Conservation (phyloP, 2,888 invertebrate genomes). For the Chrysodeixis includens region DNA sequence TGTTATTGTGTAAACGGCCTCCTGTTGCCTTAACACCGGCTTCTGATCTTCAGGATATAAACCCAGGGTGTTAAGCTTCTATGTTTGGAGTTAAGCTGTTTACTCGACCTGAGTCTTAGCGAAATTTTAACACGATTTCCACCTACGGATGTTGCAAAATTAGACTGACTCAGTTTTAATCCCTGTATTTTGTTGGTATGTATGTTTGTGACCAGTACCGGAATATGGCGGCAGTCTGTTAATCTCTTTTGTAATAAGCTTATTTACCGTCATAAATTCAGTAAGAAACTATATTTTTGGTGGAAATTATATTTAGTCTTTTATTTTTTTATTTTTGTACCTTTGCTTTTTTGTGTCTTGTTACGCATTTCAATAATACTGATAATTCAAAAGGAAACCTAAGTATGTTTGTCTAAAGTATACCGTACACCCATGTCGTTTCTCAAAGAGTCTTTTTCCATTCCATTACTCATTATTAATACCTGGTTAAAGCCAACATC, state of each 20-base stretch:
- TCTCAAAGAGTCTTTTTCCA: neutral
- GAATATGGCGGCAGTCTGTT: neutral
- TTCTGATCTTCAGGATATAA: conserved; percentile 2
- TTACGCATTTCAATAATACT: too few relatives aligned
- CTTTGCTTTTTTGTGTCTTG: too few relatives aligned
- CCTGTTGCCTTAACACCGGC: conserved; percentile 19
- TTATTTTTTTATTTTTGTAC: too few relatives aligned
- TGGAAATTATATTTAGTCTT: too few relatives aligned
- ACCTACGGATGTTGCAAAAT: neutral
- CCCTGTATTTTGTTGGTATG: neutral
- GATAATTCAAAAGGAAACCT: too few relatives aligned
- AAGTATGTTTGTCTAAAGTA: neutral
- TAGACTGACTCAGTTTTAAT: neutral
- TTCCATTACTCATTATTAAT: conserved; percentile 5
- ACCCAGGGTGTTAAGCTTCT: neutral
- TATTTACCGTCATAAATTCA: too few relatives aligned
- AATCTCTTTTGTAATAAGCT: neutral
- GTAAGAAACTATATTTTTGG: too few relatives aligned
- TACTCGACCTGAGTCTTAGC: neutral
- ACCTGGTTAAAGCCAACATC: neutral
- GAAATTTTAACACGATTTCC: too few relatives aligned
- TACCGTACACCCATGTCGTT: too few relatives aligned
- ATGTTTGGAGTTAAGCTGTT: neutral
- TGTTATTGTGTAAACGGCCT: conserved; percentile 37
- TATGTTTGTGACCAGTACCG: neutral